phyloP scores from a whole-genome alignment of 2,888 invertebrate genomes.

The Pachymerium ferrugineum region DNA sequence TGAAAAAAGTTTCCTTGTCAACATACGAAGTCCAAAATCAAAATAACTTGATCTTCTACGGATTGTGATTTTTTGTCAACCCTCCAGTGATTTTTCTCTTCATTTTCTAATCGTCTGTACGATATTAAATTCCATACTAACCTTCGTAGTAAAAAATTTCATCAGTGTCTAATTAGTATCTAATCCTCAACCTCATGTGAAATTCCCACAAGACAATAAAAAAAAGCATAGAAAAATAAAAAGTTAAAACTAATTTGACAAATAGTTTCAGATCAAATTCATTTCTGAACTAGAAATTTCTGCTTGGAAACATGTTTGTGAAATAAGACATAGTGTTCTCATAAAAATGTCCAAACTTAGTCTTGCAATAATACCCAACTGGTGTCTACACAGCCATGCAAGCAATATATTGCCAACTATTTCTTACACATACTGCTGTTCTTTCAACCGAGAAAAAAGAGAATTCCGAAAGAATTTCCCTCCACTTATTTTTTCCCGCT shows the following conservation, averaged over 20 bases:
- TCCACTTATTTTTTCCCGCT: neutral
- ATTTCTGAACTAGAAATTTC: neutral
- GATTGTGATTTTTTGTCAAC: too few relatives aligned
- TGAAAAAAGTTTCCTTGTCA: too few relatives aligned
- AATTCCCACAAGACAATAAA: neutral
- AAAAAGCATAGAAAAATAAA: neutral
- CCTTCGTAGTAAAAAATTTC: neutral
- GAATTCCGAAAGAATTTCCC: neutral
- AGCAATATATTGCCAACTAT: constrained; percentile 2
- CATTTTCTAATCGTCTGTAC: neutral
- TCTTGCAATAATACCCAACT: neutral
- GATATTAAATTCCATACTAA: neutral
- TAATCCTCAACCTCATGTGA: neutral
- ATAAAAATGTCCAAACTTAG: neutral
- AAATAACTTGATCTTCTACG: too few relatives aligned
- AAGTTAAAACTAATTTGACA: neutral
- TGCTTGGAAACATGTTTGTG: neutral
- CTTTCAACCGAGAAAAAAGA: neutral
- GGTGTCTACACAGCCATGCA: neutral
- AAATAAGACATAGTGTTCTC: neutral
- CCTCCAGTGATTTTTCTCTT: neutral
- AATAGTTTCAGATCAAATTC: neutral
- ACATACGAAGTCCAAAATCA: too few relatives aligned
- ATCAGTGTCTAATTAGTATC: neutral
- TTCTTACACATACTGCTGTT: neutral